Evolutionary conservation across 2,113 vertebrate genomes (phyloP), one percentile per base, ranked within the genome.

Genomic region (Catharus bicknelli): DNA sequence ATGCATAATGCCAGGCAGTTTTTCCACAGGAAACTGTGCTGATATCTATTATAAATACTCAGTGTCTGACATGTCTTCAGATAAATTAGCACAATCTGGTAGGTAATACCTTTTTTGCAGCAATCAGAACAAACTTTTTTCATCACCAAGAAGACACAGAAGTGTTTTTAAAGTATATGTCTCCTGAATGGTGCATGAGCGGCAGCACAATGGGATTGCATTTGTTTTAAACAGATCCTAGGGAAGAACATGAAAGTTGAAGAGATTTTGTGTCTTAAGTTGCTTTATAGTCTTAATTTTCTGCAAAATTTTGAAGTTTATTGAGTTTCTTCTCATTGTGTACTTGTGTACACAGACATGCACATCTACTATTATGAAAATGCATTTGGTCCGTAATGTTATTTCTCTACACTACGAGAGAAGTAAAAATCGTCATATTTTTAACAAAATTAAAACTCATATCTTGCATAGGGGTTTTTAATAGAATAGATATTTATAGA

Each of bases 41-140:
- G 69, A 94, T 87, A 89, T 85, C 29, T 22, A 29, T 82, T 79
- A 76, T 80, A 94, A 89, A 90, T 92, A 95, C 85, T 91, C 84
- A 59, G 19, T 14, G 79, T 95, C 51, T 83, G 70, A 85, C 34
- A 77, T 13, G 15, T 91, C 55, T 89, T 51, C 19, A 89, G 70
- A 83, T 83, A 83, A 91, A 92, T 92, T 94, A 91, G 91, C 43
- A 83, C 17, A 89, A 87, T 73, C 43, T 19, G 76, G 51, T 48
- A 66, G 27, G 36, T 87, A 93, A 73, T 83, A 69, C 32, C 18
- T 80, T 87, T 87, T 85, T 82, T 80, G 23, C 30, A 85, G 74
- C 62, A 62, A 87, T 73, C 62, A 68, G 68, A 51, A 67, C 4
- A n/a, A 64, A 66, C 23, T 85, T 23, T 76, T 79, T 92, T 83